Evolutionary conservation across 1,140 invertebrate genomes (phyloP), one percentile per base, ranked within the genome.

Genomic region (Coptotermes formosanus): DNA sequence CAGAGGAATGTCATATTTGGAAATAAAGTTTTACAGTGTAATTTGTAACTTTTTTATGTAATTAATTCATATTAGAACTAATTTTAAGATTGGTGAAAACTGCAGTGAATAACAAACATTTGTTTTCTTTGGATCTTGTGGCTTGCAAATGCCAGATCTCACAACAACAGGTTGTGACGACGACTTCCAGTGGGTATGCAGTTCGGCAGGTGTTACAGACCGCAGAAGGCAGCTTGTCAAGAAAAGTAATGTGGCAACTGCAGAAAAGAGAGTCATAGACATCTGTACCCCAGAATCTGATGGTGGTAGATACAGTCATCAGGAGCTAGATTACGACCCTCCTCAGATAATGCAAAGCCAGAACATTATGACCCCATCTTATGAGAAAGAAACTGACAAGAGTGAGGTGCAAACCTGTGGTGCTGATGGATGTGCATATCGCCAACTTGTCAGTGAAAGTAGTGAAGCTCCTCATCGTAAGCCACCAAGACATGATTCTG

Each of bases 121-220:
- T 75, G 11, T 75, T 75, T 75, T 8, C n/a, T 8, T 75, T 75
- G 25, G 25, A 30, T 75, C n/a, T 8, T 75, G 64, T 75, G 64
- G 9, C 64, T 25, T 30, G 25, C 6, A 55, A 30, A 30, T 75
- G 64, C 64, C 64, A 75, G 83, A 84, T 64, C 83, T 84, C n/a
- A 75, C 64, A 45, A 84, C 85, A 14, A 85, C 85, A 38, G 75
- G 64, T 38, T 85, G 83, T 55, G 44, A 30, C 19, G 75, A 85
- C 82, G 85, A 85, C 85, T 85, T 85, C n/a, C 85, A 82, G 38
- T 85, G 85, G 85, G 32, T 85, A 43, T 21, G 25, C 45, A 55
- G 45, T 55, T 38, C 83, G 0, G n/a, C 43, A 7, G n/a, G 64
- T 25, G 64, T 8, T 30, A 16, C 14, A 25, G 64, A 30, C 2